Evolutionary conservation across 1,140 invertebrate genomes (phyloP).

Genomic region (Pissodes strobi): DNA sequence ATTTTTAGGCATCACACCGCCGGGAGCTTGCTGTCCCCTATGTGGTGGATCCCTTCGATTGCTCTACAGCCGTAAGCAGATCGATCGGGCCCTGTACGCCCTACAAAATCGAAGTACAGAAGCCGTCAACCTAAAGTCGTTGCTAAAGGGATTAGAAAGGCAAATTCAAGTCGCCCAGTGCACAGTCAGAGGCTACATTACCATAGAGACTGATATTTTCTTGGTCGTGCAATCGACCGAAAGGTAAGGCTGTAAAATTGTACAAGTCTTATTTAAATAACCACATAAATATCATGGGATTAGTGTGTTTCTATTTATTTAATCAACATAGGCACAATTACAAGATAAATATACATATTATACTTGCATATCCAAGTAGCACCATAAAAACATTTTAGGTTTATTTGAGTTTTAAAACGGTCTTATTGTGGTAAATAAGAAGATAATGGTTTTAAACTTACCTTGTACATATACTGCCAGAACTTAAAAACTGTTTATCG

Average conservation of each 20-base stretch:
- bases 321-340: too few species aligned
- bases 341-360: too few species aligned
- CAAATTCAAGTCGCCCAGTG: slow-evolving; percentile 82
- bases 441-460: too few species aligned
- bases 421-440: too few species aligned
- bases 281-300: too few species aligned
- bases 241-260: slow-evolving; percentile 37
- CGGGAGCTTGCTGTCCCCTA: slow-evolving; percentile 87
- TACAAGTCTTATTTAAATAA: too few species aligned
- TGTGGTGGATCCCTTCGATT: slow-evolving; percentile 84
- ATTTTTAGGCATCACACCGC: slow-evolving; percentile 68
- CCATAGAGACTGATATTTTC: slow-evolving; percentile 82
- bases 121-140: slow-evolving; percentile 68
- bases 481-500: too few species aligned
- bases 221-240: slow-evolving; percentile 71
- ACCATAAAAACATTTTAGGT: too few species aligned
- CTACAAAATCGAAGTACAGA: slow-evolving; percentile 63
- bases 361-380: too few species aligned
- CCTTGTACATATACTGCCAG: too few species aligned
- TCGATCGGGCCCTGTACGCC: slow-evolving; percentile 68
- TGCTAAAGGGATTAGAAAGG: slow-evolving; percentile 70
- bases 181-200: slow-evolving; percentile 78
- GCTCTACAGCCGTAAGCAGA: slow-evolving; percentile 78
- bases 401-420: too few species aligned
- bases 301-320: too few species aligned